Base-by-base conservation (phyloP, 1,140 invertebrate species). In the Agraylea sexmaculata region DNA sequence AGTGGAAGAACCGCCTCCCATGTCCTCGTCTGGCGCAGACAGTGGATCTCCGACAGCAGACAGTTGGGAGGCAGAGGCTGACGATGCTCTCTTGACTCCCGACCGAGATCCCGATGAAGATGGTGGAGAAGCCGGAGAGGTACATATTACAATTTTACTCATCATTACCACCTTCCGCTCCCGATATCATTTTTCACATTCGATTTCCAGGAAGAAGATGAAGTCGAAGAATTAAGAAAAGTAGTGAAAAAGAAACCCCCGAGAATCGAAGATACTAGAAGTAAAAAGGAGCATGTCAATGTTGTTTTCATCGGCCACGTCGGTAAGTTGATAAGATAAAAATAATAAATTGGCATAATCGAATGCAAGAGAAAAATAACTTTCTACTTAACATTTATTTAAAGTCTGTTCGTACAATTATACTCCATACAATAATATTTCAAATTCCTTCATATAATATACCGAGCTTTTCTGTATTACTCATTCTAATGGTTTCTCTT, bases 271-370 rank as follows among this genome's bases (percentile, higher is more conserved):
- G 83, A 86, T 54, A 79, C 80, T 36, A 77, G 80, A 60, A 84
- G 80, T 63, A 89, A 89, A 71, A 98, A 97, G 54, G 94, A 99
- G 66, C 93, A 98, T 65, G 83, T 99, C 25, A 99, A 99, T 71
- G 89, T 99, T 55, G 93, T 99, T 44, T 99, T 99, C 62, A 99
- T 99, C 67, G 96, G 96, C 39, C 96, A 99, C 68, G 96, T 99
- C 52, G 91, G 88, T 91, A 56, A 73, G 86, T 73, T 42, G 31
- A 18, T 12, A 13, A 39, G n/a, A 12, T n/a, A n/a, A n/a, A n/a
- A n/a, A n/a, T n/a, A n/a, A n/a, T n/a, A n/a, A n/a, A n/a, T n/a
- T n/a, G n/a, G n/a, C n/a, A n/a, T n/a, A n/a, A n/a, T n/a, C n/a
- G n/a, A n/a, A n/a, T n/a, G n/a, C n/a, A n/a, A n/a, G n/a, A n/a